Percentiles rank a stretch among this genome's conserved stretches.
Evolutionary conservation across 1,140 invertebrate species (phyloP).

Genomic region (Drosophila subpulchrella): DNA sequence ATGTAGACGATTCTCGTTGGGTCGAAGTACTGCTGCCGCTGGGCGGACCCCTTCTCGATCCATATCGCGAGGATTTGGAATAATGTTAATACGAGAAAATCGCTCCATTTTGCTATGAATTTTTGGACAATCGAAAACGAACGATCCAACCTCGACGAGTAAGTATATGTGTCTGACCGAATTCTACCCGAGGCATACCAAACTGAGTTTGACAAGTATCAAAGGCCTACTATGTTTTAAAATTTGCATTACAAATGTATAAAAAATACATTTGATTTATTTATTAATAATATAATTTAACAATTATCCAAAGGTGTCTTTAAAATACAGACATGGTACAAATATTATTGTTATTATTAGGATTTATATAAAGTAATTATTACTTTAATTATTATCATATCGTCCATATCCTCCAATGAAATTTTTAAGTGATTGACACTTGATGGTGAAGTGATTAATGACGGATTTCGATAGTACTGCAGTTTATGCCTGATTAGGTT

Average conservation of each 20-base stretch:
- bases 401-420: too few species aligned
- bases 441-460: conserved; percentile 29
- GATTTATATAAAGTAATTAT: too few species aligned
- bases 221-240: background rate
- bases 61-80: background rate
- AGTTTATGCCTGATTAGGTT: conserved; percentile 16
- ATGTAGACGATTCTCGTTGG: background rate
- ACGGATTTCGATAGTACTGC: conserved; percentile 4
- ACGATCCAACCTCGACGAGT: background rate
- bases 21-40: background rate
- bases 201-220: background rate
- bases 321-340: too few species aligned
- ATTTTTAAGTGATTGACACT: conserved; percentile 3
- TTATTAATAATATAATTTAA: too few species aligned
- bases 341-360: too few species aligned
- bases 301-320: too few species aligned
- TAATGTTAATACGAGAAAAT: background rate
- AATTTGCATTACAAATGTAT: too few species aligned
- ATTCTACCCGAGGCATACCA: too few species aligned
- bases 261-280: too few species aligned
- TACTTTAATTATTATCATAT: too few species aligned
- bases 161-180: background rate
- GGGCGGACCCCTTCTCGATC: too few species aligned
- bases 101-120: background rate
- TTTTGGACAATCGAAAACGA: background rate